A percentile compares a stretch with the other conserved stretches of the same genome.
Conservation (phyloP, 1,140 invertebrate species). For the Drosophila ironensis region DNA sequence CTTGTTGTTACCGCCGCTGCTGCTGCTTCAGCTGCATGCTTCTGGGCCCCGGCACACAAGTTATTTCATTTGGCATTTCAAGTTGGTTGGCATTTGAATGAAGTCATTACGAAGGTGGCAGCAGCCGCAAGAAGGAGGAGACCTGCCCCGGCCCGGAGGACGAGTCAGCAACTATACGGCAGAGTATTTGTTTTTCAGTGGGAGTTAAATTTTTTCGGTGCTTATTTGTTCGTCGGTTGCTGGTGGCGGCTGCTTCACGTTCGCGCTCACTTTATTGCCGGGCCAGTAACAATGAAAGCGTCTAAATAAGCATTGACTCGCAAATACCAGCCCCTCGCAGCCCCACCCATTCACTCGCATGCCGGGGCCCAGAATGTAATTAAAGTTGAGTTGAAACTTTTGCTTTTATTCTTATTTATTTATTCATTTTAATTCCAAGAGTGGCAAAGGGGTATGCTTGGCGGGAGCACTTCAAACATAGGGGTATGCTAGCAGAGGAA, state of each 20-base stretch:
- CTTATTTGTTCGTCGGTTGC: conserved; percentile 39
- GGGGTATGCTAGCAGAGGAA: too few relatives aligned
- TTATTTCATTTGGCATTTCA: conserved; percentile 79
- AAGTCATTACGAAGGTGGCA: conserved; percentile 73
- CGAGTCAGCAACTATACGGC: conserved; percentile 53
- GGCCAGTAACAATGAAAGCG: conserved; percentile 59
- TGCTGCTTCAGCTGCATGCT: conserved; percentile 14
- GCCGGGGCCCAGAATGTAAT: conserved; percentile 65
- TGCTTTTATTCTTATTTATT: conserved; percentile 78
- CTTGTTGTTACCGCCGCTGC: conserved; percentile 56
- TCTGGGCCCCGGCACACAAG: conserved; percentile 58
- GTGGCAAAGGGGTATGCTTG: conserved; percentile 16
- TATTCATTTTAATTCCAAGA: conserved; percentile 68
- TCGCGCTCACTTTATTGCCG: conserved; percentile 56
- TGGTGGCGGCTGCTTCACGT: conserved; percentile 33
- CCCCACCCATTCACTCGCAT: conserved; percentile 4
- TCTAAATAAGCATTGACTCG: conserved; percentile 73
- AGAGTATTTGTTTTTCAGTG: conserved; percentile 1
- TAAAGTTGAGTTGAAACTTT: conserved; percentile 77
- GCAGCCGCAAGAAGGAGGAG: conserved; percentile 24
- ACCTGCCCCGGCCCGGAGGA: too few relatives aligned
- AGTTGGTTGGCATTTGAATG: conserved; percentile 78
- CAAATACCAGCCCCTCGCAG: conserved; percentile 25
- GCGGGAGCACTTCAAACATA: not conserved
- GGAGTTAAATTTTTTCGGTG: conserved; percentile 52